Base-by-base conservation (phyloP, 2,797 vertebrate species). In the Neostethus bicornis region DNA sequence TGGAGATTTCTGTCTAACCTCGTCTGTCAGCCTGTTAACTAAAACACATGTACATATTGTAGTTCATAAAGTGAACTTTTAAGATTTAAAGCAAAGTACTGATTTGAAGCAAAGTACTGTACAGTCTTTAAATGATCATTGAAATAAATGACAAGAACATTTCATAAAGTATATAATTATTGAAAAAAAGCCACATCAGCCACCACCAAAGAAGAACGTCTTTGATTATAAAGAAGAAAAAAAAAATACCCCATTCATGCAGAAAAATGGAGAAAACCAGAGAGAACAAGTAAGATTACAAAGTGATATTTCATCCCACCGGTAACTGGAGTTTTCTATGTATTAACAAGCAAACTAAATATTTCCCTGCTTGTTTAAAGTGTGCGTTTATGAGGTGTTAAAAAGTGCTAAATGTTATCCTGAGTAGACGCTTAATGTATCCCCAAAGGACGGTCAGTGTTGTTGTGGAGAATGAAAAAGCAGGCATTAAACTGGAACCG, bases 401-500 rank as follows among this genome's bases (percentile, higher is more conserved):
- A 70, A 59, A 51, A 17, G 25, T 37, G 9, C 58, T 64, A 80
- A 75, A 43, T 59, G 73, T 77, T 67, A 66, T 49, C 41, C 46
- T 11, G 35, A 61, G 62, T 75, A 79, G 70, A 75, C 66, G 61
- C 38, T 19, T 0, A 2, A 35, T 20, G 28, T 35, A 55, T 51
- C 83, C 74, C 70, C 70, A 5, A 32, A 44, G 62, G 71, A 74
- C 8, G 56, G 65, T 75, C 67, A 74, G 31, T 51, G 51, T 17
- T 54, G 38, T 13, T 48, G 44, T 32, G 31, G 20, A 63, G 14
- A 26, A 51, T 29, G 14, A 75, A 66, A 38, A 58, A 7, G 17
- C 46, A 38, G 23, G 71, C 41, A 61, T 42, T 49, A 43, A 68
- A 73, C 19, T 48, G 38, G 31, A 46, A 49, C 42, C 28, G 41